Evolutionary conservation across 2,888 invertebrate species (phyloP).

Genomic region (Tetragnatha montana): DNA sequence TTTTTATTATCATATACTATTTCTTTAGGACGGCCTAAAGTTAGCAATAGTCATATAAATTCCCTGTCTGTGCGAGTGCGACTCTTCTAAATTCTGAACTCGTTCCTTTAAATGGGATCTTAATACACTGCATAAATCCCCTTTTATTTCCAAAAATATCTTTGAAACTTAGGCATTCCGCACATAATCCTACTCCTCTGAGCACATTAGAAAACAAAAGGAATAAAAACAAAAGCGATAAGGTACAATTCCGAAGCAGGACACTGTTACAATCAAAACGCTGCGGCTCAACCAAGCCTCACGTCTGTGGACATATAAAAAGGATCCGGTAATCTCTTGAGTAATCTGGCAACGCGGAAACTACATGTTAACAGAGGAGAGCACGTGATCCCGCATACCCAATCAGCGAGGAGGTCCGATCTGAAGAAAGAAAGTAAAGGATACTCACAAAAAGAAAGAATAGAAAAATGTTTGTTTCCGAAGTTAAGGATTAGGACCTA

Average conservation of each 20-base stretch:
- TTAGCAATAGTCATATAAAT: no score
- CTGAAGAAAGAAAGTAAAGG: neutral
- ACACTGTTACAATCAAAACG: neutral
- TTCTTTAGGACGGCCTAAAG: no score
- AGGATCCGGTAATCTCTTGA: conserved; percentile 53
- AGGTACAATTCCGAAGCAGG: neutral
- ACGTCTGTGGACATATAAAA: conserved; percentile 25
- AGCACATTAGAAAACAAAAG: neutral
- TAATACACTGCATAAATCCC: neutral
- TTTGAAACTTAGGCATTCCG: neutral
- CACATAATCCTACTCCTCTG: neutral
- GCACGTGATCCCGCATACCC: conserved; percentile 54
- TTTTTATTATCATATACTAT: no score
- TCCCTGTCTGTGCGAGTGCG: no score
- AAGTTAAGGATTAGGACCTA: neutral
- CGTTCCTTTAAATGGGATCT: neutral
- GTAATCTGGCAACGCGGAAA: conserved; percentile 65
- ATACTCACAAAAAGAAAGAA: conserved; percentile 2
- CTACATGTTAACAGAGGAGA: conserved; percentile 62
- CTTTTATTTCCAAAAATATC: neutral
- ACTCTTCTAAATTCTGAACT: neutral
- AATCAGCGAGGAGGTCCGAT: conserved; percentile 1
- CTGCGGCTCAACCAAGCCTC: conserved; percentile 1
- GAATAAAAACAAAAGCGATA: neutral
- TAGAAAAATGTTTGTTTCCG: neutral